Conservation (phyloP, 2,797 vertebrate genomes). For the Sebastes iracundus region DNA sequence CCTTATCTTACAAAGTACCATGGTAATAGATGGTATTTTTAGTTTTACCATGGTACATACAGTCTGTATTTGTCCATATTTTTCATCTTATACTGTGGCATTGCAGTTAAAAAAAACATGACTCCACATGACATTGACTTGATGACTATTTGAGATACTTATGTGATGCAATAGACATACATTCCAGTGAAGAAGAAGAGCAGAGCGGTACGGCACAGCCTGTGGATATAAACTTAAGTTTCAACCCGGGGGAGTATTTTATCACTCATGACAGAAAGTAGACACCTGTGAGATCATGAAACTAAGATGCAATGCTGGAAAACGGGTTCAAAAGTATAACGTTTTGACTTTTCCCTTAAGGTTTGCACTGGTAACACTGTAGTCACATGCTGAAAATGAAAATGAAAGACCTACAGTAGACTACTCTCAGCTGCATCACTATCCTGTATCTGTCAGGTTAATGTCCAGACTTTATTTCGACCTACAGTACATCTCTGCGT, state of each 20-base stretch:
- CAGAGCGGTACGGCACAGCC: not conserved
- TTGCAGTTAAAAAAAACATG: not conserved
- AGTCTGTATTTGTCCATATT: not conserved
- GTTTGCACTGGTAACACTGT: not conserved
- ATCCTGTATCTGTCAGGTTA: conserved; percentile 12
- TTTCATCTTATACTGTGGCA: not conserved
- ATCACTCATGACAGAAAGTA: not conserved
- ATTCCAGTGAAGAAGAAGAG: not conserved
- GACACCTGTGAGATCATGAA: not conserved
- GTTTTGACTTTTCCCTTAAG: not conserved
- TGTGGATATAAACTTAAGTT: not conserved
- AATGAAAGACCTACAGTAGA: no score
- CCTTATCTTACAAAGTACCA: not conserved
- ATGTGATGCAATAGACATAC: not conserved
- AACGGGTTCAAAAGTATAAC: not conserved
- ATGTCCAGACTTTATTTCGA: conserved; percentile 39
- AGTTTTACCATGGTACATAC: not conserved
- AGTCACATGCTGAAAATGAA: no score
- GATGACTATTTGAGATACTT: not conserved
- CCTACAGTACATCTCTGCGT: conserved; percentile 31
- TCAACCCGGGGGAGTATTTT: not conserved
- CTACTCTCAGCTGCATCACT: no score
- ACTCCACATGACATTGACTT: not conserved
- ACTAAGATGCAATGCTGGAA: not conserved
- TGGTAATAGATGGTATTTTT: not conserved